Evolutionary conservation across 2,888 invertebrate species (phyloP).

Genomic region (Cacoxenus indagator): DNA sequence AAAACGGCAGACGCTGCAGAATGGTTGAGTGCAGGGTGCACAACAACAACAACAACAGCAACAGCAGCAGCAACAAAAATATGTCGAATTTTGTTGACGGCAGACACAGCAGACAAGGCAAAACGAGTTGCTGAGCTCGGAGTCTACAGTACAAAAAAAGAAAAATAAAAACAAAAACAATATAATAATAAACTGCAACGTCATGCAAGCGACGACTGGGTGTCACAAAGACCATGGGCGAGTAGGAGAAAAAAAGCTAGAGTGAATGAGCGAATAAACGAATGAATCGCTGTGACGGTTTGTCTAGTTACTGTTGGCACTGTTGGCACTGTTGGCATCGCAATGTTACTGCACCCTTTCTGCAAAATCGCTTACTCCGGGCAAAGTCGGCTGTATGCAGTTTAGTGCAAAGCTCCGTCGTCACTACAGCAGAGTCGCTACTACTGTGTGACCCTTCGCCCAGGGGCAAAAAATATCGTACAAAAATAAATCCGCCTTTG

Average conservation of each 20-base stretch:
- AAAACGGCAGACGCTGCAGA: neutral
- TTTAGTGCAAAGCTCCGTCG: neutral
- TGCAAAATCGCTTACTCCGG: slow-evolving; percentile 33
- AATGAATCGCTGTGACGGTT: neutral
- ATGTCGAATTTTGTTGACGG: neutral
- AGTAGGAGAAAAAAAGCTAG: slow-evolving; percentile 36
- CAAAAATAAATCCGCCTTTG: too few species aligned
- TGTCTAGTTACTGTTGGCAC: slow-evolving; percentile 9
- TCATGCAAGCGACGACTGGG: slow-evolving; percentile 28
- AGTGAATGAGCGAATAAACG: slow-evolving; percentile 43
- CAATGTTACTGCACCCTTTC: slow-evolving; percentile 25
- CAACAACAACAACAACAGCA: slow-evolving; percentile 3
- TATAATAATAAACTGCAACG: slow-evolving; percentile 18
- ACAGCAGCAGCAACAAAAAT: neutral
- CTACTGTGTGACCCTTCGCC: neutral
- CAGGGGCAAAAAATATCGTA: neutral
- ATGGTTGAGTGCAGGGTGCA: slow-evolving; percentile 9
- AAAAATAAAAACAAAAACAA: slow-evolving; percentile 37
- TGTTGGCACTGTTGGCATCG: neutral
- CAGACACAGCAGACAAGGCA: slow-evolving; percentile 11
- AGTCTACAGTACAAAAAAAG: neutral
- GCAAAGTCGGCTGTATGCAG: neutral
- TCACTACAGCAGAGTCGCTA: neutral
- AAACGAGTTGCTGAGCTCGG: slow-evolving; percentile 4
- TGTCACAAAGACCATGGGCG: neutral